Evolutionary conservation across 30 jellyfish, hydroid and myxozoan species (phyloP).

Genomic region (Aurelia sp.): DNA sequence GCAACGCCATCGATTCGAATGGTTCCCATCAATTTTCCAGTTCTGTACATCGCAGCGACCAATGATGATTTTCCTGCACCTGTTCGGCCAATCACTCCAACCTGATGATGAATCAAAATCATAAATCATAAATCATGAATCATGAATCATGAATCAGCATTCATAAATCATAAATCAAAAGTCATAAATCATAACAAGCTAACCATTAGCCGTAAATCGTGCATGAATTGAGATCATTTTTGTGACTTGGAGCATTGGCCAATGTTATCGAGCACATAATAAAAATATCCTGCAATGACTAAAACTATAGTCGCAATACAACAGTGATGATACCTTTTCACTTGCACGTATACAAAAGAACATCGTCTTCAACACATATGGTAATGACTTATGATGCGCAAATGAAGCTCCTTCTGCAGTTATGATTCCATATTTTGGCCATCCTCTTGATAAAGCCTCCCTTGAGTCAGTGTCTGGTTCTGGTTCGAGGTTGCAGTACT

Average conservation of each 20-base stretch:
- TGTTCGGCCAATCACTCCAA: constrained; percentile 93
- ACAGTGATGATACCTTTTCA: constrained; percentile 4
- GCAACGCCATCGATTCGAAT: constrained; percentile 78
- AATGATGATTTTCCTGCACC: constrained; percentile 95
- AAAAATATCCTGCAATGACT: too few species aligned
- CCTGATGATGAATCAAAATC: not conserved
- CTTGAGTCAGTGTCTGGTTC: constrained; percentile 64
- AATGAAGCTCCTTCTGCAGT: constrained; percentile 84
- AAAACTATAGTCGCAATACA: too few species aligned
- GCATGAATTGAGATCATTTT: too few species aligned
- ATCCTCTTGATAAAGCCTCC: constrained; percentile 33
- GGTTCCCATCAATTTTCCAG: constrained; percentile 72
- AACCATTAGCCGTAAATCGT: too few species aligned
- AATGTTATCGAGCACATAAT: too few species aligned
- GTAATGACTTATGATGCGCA: constrained; percentile 79
- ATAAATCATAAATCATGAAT: too few species aligned
- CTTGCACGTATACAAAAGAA: constrained; percentile 36
- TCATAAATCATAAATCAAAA: too few species aligned
- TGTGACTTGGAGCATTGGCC: too few species aligned
- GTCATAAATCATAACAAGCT: too few species aligned
- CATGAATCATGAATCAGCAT: too few species aligned
- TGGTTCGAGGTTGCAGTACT: constrained; percentile 78
- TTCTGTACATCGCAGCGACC: constrained; percentile 74
- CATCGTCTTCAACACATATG: constrained; percentile 63
- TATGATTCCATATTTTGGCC: constrained; percentile 84